Evolutionary conservation across 2,888 invertebrate genomes (phyloP).

Genomic region (Anarsia innoxiella): DNA sequence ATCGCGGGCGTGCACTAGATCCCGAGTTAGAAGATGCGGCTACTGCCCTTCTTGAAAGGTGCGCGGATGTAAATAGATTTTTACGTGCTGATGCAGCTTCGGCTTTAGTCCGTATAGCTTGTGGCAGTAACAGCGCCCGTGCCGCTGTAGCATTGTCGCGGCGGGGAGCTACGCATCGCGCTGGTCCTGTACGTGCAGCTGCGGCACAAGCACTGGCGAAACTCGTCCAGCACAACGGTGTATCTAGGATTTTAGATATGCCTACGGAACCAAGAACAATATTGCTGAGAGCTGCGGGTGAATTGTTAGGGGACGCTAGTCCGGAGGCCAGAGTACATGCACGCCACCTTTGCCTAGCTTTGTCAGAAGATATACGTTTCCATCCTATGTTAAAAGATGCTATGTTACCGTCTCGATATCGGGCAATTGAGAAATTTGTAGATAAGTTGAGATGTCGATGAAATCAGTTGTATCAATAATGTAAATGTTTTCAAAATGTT

Average conservation of each 20-base stretch:
- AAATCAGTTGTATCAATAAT: no score
- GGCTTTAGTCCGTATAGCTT: conserved; percentile 88
- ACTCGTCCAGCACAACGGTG: conserved; percentile 83
- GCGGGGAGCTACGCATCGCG: conserved; percentile 87
- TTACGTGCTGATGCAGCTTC: conserved; percentile 90
- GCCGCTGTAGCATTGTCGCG: conserved; percentile 79
- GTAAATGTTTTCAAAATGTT: no score
- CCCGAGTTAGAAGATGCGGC: conserved; percentile 92
- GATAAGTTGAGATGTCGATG: conserved; percentile 66
- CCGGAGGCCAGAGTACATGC: conserved; percentile 89
- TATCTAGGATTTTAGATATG: conserved; percentile 81
- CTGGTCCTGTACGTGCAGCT: conserved; percentile 89
- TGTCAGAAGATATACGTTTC: conserved; percentile 85
- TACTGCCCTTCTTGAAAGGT: conserved; percentile 86
- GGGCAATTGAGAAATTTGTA: conserved; percentile 89
- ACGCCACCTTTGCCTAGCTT: conserved; percentile 82
- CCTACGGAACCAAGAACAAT: conserved; percentile 86
- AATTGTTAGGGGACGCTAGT: conserved; percentile 89
- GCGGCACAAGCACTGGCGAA: conserved; percentile 85
- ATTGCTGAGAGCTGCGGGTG: conserved; percentile 86
- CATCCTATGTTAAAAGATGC: conserved; percentile 85
- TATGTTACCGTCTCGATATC: conserved; percentile 84
- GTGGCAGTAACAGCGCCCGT: conserved; percentile 81
- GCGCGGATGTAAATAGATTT: conserved; percentile 96
- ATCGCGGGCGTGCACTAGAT: conserved; percentile 73